These are phyloP conservation scores for Ectemnius lituratus DNA, from an alignment of 2,888 invertebrate species.

Conservation along the genomic window DNA sequence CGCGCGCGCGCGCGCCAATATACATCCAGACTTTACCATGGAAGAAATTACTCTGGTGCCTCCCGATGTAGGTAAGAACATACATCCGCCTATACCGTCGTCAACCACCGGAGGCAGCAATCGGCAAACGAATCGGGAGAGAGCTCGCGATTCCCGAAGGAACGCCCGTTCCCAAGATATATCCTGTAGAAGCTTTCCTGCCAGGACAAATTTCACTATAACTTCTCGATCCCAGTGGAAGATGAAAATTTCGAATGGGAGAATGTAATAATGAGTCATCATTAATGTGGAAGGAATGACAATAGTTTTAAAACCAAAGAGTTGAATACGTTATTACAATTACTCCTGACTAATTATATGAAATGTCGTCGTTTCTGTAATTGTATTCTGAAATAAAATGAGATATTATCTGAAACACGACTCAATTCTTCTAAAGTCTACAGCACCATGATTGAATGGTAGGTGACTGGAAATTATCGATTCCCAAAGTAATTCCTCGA, in stretches of 20 bases:
- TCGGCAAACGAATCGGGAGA: slow-evolving; percentile 57
- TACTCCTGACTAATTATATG: too few relatives aligned
- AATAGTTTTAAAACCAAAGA: too few relatives aligned
- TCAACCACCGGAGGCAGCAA: slow-evolving; percentile 42
- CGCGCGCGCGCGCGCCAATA: slow-evolving; percentile 18
- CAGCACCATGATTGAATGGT: neutral
- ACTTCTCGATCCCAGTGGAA: too few relatives aligned
- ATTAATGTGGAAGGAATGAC: too few relatives aligned
- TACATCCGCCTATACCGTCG: slow-evolving; percentile 40
- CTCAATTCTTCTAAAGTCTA: too few relatives aligned
- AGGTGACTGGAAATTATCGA: slow-evolving; percentile 46
- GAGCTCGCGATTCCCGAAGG: slow-evolving; percentile 55
- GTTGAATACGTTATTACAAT: too few relatives aligned
- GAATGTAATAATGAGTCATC: too few relatives aligned
- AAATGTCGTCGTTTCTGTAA: too few relatives aligned
- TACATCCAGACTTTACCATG: slow-evolving; percentile 40
- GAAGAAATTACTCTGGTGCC: slow-evolving; percentile 56
- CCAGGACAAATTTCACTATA: neutral
- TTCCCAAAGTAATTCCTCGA: slow-evolving; percentile 53
- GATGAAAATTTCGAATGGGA: too few relatives aligned
- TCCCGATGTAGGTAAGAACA: too few relatives aligned
- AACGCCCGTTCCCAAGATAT: slow-evolving; percentile 32
- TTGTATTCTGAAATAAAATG: too few relatives aligned
- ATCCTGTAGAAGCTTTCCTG: neutral
- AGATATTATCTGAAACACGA: too few relatives aligned